phyloP scores from a whole-genome alignment of 2,888 invertebrate genomes.

The Ormyrus thymus region DNA sequence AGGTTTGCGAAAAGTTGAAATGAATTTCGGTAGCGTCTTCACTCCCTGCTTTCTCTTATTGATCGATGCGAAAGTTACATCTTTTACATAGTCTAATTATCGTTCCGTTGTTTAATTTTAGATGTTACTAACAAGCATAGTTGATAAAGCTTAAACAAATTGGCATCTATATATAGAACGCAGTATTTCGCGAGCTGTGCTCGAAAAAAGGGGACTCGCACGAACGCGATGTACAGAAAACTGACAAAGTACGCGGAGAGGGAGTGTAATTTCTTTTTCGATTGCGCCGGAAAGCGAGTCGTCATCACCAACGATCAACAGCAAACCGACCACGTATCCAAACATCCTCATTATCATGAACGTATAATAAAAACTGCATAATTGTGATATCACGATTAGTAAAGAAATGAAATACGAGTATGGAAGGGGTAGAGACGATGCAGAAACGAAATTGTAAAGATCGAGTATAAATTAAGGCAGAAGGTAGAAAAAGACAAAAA shows the following conservation, averaged over 20 bases:
- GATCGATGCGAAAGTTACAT: slow-evolving; percentile 40
- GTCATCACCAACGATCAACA: slow-evolving; percentile 31
- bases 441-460: background rate
- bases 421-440: slow-evolving; percentile 12
- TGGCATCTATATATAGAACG: slow-evolving; percentile 35
- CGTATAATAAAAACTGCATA: slow-evolving; percentile 48
- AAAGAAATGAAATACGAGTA: slow-evolving; percentile 5
- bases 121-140: slow-evolving; percentile 47
- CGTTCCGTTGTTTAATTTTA: slow-evolving; percentile 52
- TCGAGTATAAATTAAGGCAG: slow-evolving; percentile 16
- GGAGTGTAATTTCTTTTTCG: slow-evolving; percentile 26
- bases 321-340: slow-evolving; percentile 43
- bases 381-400: slow-evolving; percentile 55
- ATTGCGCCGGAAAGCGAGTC: slow-evolving; percentile 56
- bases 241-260: slow-evolving; percentile 13
- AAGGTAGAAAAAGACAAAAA: slow-evolving; percentile 41
- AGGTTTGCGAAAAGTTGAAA: slow-evolving; percentile 8
- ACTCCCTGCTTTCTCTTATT: slow-evolving; percentile 27
- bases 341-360: slow-evolving; percentile 46
- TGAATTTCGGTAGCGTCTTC: slow-evolving; percentile 25
- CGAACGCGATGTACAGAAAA: slow-evolving; percentile 21
- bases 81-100: slow-evolving; percentile 46
- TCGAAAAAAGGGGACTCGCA: slow-evolving; percentile 22
- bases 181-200: slow-evolving; percentile 55
- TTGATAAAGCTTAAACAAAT: slow-evolving; percentile 36